Conservation (phyloP, 2,113 vertebrate species). For the Petaurus breviceps region DNA sequence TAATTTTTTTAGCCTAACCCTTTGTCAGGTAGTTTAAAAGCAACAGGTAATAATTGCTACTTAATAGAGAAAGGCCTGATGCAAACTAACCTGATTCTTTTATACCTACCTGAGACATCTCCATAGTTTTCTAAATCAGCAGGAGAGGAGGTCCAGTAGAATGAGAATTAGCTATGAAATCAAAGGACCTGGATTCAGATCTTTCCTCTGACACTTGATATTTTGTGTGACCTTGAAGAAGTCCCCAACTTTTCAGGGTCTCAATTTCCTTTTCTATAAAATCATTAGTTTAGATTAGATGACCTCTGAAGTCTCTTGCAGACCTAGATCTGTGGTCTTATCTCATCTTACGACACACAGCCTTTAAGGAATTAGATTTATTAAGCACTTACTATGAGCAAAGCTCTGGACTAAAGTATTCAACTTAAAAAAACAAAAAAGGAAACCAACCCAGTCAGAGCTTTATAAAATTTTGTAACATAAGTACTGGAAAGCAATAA, state of each 20-base stretch:
- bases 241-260: not conserved
- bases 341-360: not conserved
- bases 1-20: not conserved
- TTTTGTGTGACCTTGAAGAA: not conserved
- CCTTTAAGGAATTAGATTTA: not conserved
- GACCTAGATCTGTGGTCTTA: not conserved
- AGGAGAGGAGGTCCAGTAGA: not conserved
- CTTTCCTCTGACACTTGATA: not conserved
- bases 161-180: not conserved
- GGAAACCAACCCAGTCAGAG: not conserved
- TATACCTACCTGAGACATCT: not conserved
- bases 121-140: not conserved
- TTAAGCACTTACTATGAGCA: not conserved
- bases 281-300: not conserved
- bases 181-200: not conserved
- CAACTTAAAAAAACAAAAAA: not conserved
- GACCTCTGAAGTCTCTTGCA: not conserved
- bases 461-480: not conserved
- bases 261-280: not conserved
- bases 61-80: not conserved
- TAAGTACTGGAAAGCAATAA: conserved; percentile 33
- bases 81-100: not conserved
- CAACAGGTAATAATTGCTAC: not conserved
- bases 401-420: not conserved
- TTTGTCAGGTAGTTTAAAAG: not conserved